Evolutionary conservation across 2,888 invertebrate genomes (phyloP).

Genomic region (Polymixis flavicincta): DNA sequence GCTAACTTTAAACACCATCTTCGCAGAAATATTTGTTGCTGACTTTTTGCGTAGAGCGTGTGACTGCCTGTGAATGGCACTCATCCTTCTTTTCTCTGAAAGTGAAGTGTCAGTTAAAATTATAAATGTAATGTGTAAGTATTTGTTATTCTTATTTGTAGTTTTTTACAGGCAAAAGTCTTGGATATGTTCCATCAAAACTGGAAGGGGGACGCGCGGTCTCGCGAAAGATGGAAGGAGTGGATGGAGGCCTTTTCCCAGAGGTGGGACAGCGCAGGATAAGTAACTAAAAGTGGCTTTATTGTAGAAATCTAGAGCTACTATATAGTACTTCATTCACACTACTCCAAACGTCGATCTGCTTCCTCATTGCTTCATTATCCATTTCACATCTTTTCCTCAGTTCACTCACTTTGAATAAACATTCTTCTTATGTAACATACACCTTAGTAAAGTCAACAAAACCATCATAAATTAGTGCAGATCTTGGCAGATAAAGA

Average conservation of each 20-base stretch:
- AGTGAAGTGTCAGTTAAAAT: neutral
- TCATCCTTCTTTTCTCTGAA: constrained; percentile 13
- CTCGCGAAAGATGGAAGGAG: neutral
- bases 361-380: neutral
- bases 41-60: constrained; percentile 40
- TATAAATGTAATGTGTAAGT: neutral
- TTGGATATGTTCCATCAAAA: neutral
- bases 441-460: constrained; percentile 60
- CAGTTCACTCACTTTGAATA: constrained; percentile 9
- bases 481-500: constrained; percentile 81
- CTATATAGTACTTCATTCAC: neutral
- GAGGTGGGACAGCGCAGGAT: neutral
- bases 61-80: constrained; percentile 28
- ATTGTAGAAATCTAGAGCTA: neutral
- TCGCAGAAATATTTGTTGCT: constrained; percentile 48
- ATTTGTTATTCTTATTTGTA: neutral
- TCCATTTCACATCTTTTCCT: constrained; percentile 9
- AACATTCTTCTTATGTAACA: constrained; percentile 17
- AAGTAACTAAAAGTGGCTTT: neutral
- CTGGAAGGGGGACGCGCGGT: neutral
- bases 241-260: neutral
- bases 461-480: constrained; percentile 72
- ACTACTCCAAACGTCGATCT: neutral
- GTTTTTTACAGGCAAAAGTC: neutral
- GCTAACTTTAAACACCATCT: constrained; percentile 54